Conservation (phyloP, 2,888 invertebrate genomes). For the Marronus borbonicus region DNA sequence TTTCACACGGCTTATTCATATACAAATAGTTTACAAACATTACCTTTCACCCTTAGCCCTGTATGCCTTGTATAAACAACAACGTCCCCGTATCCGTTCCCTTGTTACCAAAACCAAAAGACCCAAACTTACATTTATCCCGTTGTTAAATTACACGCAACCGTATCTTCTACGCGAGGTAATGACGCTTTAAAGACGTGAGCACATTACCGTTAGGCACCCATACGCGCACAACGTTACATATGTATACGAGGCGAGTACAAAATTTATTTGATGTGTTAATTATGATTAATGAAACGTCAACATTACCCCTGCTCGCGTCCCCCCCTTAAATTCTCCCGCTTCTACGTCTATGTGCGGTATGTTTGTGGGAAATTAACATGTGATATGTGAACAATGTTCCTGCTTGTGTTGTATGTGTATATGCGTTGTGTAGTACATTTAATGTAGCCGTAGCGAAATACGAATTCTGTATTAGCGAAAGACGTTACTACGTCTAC, state of each 20-base stretch:
- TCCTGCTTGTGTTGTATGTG: slow-evolving; percentile 7
- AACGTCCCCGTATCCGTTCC: too few species aligned
- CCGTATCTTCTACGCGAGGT: slow-evolving; percentile 9
- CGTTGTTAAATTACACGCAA: slow-evolving; percentile 33
- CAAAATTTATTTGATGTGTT: slow-evolving; percentile 51
- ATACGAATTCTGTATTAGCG: slow-evolving; percentile 22
- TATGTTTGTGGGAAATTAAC: slow-evolving; percentile 50
- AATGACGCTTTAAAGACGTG: slow-evolving; percentile 39
- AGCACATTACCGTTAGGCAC: slow-evolving; percentile 5
- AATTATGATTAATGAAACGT: slow-evolving; percentile 53
- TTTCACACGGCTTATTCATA: background rate
- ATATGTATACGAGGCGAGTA: slow-evolving; percentile 8
- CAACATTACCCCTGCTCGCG: slow-evolving; percentile 41
- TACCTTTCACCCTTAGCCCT: slow-evolving; percentile 18
- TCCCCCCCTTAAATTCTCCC: background rate
- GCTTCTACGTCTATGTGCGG: slow-evolving; percentile 1
- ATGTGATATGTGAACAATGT: slow-evolving; percentile 50
- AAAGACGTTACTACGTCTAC: background rate
- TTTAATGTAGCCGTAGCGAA: slow-evolving; percentile 15
- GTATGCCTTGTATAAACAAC: too few species aligned
- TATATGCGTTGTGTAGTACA: background rate
- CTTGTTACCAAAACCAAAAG: too few species aligned
- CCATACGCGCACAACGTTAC: slow-evolving; percentile 5
- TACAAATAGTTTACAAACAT: background rate
- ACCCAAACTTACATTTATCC: background rate